Percentiles rank a stretch among this genome's conserved stretches.
These are phyloP conservation scores for Dolichotis patagonum DNA, from an alignment of 2,113 vertebrate genomes.

Conservation along the genomic window DNA sequence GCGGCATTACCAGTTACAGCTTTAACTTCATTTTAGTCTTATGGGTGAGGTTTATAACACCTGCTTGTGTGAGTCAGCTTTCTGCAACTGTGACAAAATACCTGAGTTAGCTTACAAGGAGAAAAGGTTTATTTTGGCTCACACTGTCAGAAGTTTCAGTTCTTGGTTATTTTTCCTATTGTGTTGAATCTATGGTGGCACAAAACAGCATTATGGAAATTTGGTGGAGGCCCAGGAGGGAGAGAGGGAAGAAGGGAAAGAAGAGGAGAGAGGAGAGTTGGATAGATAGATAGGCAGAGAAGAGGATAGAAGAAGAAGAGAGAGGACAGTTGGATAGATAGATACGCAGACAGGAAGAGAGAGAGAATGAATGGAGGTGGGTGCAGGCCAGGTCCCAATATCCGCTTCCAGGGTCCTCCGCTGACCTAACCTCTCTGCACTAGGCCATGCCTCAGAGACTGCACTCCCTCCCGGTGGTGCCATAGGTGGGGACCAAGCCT, in stretches of 20 bases:
- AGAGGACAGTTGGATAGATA: neutral
- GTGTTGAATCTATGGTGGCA: neutral
- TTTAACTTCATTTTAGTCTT: neutral
- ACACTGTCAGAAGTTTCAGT: neutral
- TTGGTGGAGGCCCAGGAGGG: too few relatives aligned
- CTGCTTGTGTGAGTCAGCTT: neutral
- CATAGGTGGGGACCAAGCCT: neutral
- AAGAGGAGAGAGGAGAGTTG: neutral
- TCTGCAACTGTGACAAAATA: neutral
- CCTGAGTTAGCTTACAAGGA: neutral
- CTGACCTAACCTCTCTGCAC: neutral
- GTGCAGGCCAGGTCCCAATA: neutral
- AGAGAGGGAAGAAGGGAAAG: neutral
- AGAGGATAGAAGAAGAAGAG: neutral
- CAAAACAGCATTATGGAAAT: neutral
- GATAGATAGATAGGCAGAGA: neutral
- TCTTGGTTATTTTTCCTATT: neutral
- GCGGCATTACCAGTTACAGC: neutral
- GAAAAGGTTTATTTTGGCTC: neutral
- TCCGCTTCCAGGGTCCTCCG: neutral
- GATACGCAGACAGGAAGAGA: neutral
- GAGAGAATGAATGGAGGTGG: neutral
- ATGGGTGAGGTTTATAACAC: neutral
- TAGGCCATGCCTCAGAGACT: neutral
- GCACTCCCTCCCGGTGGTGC: neutral